phyloP scores from a whole-genome alignment of 30 jellyfish, hydroid and myxozoan genomes.

The Catostylus mosaicus region DNA sequence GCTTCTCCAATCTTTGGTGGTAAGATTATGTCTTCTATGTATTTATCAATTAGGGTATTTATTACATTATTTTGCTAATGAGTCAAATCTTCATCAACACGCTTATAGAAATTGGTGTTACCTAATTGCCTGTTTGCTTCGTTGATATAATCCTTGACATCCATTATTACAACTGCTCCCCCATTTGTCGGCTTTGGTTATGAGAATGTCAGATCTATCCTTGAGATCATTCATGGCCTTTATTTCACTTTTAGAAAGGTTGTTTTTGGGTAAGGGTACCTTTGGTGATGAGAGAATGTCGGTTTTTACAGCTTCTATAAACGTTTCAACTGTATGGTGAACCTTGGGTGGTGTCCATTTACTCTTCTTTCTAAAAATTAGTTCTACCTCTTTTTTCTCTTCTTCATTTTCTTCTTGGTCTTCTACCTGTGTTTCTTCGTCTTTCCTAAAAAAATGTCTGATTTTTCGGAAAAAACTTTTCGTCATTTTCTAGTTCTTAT shows the following conservation, averaged over 20 bases:
- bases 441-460: not conserved
- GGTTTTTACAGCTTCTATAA: conserved; percentile 13
- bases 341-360: conserved; percentile 19
- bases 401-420: conserved; percentile 22
- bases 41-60: too few species aligned
- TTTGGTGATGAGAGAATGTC: conserved; percentile 7
- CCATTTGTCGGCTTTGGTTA: conserved; percentile 53
- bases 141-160: not conserved
- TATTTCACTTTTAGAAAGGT: conserved; percentile 20
- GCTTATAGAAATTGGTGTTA: too few species aligned
- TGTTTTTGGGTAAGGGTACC: conserved; percentile 30
- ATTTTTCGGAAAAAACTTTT: not conserved
- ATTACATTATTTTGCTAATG: too few species aligned
- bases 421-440: not conserved
- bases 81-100: too few species aligned
- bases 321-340: conserved; percentile 21
- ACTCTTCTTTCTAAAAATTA: conserved; percentile 3
- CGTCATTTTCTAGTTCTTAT: conserved; percentile 2
- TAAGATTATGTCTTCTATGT: too few species aligned
- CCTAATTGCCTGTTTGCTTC: too few species aligned
- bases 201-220: conserved; percentile 15
- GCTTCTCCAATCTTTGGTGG: too few species aligned
- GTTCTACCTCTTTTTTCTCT: not conserved
- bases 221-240: conserved; percentile 24
- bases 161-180: conserved; percentile 28